These are phyloP conservation scores for Sarcophaga carnaria DNA, from an alignment of 2,888 invertebrate genomes.

Conservation along the genomic window DNA sequence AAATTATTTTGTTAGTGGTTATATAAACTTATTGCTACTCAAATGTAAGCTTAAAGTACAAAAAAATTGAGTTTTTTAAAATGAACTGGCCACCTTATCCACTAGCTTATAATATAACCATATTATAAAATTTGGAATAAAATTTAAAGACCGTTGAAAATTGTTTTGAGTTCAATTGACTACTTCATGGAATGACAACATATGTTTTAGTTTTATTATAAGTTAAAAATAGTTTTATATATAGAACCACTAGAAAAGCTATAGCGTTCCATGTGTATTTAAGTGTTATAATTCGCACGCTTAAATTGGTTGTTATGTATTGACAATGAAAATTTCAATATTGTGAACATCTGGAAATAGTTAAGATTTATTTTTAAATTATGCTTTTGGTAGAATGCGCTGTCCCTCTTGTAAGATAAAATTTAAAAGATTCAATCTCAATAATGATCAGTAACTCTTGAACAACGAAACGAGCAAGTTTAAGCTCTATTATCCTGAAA, in stretches of 20 bases:
- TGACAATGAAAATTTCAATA: constrained; percentile 67
- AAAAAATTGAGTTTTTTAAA: no score
- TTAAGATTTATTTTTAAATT: constrained; percentile 37
- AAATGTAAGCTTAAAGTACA: no score
- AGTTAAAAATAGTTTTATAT: neutral
- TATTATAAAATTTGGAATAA: no score
- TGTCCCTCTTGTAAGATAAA: constrained; percentile 41
- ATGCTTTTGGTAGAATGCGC: neutral
- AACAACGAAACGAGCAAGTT: constrained; percentile 40
- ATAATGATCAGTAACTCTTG: constrained; percentile 50
- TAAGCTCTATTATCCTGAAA: neutral
- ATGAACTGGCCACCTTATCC: no score
- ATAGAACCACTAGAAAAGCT: neutral
- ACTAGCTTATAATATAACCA: no score
- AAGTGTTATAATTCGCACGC: constrained; percentile 43
- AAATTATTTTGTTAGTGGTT: no score
- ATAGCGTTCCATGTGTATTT: neutral
- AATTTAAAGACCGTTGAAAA: no score
- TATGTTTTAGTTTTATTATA: constrained; percentile 10
- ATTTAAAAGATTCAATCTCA: constrained; percentile 35
- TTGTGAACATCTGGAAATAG: constrained; percentile 69
- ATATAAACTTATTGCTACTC: no score
- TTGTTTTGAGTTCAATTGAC: no score
- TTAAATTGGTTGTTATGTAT: constrained; percentile 35
- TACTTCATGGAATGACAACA: neutral